phyloP scores from a whole-genome alignment of 2,888 invertebrate genomes.

The Disparrhopalites patrizii region DNA sequence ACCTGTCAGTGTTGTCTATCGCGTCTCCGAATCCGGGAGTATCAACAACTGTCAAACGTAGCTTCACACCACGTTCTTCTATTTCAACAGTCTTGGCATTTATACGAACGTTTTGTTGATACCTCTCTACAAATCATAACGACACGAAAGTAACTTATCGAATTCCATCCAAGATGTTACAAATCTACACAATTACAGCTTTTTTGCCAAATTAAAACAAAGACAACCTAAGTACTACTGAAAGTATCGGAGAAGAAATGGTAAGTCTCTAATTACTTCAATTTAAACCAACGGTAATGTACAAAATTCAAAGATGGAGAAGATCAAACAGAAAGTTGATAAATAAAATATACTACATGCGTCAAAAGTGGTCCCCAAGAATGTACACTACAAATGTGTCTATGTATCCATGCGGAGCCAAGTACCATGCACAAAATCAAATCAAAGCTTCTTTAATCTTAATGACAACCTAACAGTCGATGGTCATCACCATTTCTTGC shows the following conservation, averaged over 20 bases:
- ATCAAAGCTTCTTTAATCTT: no score
- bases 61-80: conserved; percentile 89
- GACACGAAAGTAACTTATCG: neutral
- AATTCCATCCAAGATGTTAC: no score
- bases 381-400: neutral
- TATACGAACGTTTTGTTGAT: conserved; percentile 76
- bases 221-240: neutral
- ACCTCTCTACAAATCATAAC: conserved; percentile 15
- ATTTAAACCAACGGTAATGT: no score
- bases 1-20: conserved; percentile 81
- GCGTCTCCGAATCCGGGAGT: conserved; percentile 96
- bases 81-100: conserved; percentile 96
- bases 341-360: neutral
- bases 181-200: no score
- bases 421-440: no score
- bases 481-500: conserved; percentile 32
- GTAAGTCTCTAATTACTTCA: no score
- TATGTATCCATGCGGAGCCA: neutral
- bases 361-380: neutral
- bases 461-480: conserved; percentile 34
- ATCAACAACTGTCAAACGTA: conserved; percentile 88
- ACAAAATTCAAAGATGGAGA: no score
- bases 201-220: no score
- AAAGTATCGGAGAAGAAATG: no score
- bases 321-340: no score